Base-by-base conservation (phyloP, 1,140 invertebrate genomes). In the Lepidurus couesii region DNA sequence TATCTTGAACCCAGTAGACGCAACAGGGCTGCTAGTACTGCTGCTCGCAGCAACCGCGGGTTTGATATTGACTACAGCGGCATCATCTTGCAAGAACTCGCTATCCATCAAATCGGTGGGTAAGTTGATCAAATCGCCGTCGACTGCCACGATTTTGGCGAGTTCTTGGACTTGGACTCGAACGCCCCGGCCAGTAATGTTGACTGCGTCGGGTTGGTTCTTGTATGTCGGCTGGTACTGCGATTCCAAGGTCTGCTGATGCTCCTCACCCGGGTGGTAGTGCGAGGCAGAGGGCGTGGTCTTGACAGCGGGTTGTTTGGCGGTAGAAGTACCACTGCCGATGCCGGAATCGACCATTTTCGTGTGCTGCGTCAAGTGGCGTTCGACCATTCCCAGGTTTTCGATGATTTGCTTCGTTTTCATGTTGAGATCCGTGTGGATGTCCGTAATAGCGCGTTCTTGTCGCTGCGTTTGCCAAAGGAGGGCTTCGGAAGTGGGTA, bases 331-430 rank as follows among this genome's bases (percentile, higher is more conserved):
- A 7, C 78, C 76, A 75, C 80, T 75, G 81, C 82, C 80, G 47
- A 65, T 45, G 77, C 81, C 79, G 8, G 80, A 78, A 75, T 45
- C 81, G 83, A 84, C 80, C 42, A 74, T 79, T 16, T 78, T 78
- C 2, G 44, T 78, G n/a, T 80, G 74, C 43, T 79, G 73, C 42
- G 81, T 93, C 42, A 95, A 84, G 47, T 92, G 87, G 80, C 91
- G 92, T 82, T 95, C 92, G 8, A 95, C 92, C 84, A 92, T 91
- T 83, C 92, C 92, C 78, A 95, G 86, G 83, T 95, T 95, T 79
- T 92, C 91, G 26, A 95, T 95, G 75, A 95, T 95, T 80, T 93
- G 90, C 83, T 95, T 94, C 0, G 93, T 92, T 84, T 94, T 94
- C 0, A 89, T 84, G 79, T 91, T 88, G 8, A 95, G 85, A 84